Evolutionary conservation across 2,797 vertebrate genomes (phyloP).

Genomic region (Acipenser oxyrinchus): DNA sequence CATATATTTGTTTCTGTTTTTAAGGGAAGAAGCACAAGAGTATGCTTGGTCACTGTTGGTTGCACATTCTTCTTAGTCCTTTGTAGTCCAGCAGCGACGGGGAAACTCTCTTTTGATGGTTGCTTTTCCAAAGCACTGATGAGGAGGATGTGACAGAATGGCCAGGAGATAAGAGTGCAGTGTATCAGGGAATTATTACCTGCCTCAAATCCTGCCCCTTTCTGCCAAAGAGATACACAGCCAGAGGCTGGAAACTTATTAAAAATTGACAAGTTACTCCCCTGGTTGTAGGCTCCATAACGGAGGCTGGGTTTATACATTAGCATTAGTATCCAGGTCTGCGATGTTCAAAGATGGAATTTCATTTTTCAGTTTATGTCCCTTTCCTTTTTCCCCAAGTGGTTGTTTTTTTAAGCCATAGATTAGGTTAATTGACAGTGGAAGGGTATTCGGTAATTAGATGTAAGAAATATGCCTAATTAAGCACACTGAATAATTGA

Average conservation of each 20-base stretch:
- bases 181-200: constrained; percentile 53
- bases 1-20: background rate
- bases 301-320: constrained; percentile 29
- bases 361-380: too few species aligned
- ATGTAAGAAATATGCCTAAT: too few species aligned
- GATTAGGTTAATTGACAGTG: background rate
- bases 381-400: too few species aligned
- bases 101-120: background rate
- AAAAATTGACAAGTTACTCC: constrained; percentile 65
- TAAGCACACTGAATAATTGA: too few species aligned
- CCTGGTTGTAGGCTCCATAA: constrained; percentile 26
- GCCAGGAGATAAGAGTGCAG: constrained; percentile 60
- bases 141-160: constrained; percentile 31
- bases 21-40: background rate
- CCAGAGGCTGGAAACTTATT: constrained; percentile 48
- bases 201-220: constrained; percentile 41
- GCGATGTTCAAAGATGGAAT: background rate
- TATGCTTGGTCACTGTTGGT: background rate
- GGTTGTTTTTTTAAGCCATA: too few species aligned
- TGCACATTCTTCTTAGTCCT: background rate
- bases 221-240: constrained; percentile 47
- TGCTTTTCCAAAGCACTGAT: constrained; percentile 17
- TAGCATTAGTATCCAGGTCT: background rate
- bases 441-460: background rate
- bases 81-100: background rate